Conservation (phyloP, 1,140 invertebrate genomes). For the Scaptomyza montana region DNA sequence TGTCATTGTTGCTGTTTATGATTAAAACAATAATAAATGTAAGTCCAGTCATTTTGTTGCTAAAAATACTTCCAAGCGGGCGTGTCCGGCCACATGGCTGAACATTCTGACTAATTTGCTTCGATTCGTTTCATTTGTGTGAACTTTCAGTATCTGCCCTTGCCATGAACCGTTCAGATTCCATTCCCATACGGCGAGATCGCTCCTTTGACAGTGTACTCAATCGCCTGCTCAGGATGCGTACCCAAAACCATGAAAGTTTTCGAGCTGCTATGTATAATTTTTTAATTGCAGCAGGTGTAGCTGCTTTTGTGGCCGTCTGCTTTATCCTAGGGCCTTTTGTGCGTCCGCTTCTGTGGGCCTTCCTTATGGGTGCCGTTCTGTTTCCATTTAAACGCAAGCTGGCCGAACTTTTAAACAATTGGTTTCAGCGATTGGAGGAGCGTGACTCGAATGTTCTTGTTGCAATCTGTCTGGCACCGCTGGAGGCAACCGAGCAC, state of each 20-base stretch:
- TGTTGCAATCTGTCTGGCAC: constrained; percentile 88
- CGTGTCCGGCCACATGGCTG: constrained; percentile 40
- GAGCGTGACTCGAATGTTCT: constrained; percentile 85
- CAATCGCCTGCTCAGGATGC: constrained; percentile 71
- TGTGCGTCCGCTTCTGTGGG: constrained; percentile 96
- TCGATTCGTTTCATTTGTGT: constrained; percentile 3
- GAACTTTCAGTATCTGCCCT: neutral
- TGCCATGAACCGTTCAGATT: constrained; percentile 75
- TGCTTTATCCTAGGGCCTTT: constrained; percentile 91
- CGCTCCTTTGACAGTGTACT: constrained; percentile 82
- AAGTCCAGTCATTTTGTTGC: constrained; percentile 23
- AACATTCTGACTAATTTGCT: constrained; percentile 14
- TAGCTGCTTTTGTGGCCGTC: constrained; percentile 92
- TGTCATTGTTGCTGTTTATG: constrained; percentile 11
- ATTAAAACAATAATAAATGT: constrained; percentile 28
- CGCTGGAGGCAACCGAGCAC: constrained; percentile 88
- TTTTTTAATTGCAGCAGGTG: constrained; percentile 89
- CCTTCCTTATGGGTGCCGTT: constrained; percentile 94
- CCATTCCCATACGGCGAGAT: constrained; percentile 73
- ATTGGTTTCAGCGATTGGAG: constrained; percentile 88
- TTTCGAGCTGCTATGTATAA: constrained; percentile 94
- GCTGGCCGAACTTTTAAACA: constrained; percentile 87
- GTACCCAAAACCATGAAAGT: constrained; percentile 80
- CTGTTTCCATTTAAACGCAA: constrained; percentile 93
- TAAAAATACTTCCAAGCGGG: constrained; percentile 37